phyloP scores from a whole-genome alignment of 2,888 invertebrate species.

The Sarcophaga rosellei region DNA sequence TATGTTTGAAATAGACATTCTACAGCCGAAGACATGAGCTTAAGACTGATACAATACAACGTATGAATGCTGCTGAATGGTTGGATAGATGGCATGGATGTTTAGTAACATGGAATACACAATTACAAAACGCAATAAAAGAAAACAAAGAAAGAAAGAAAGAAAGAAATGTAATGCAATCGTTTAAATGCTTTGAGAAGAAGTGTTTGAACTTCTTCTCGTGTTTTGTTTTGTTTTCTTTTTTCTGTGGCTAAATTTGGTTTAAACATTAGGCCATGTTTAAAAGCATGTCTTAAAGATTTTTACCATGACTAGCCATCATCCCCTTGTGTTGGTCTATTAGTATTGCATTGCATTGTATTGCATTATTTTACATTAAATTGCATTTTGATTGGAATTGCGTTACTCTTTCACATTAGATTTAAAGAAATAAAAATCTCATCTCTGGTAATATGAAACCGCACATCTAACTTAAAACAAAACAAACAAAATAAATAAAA shows the following conservation, averaged over 20 bases:
- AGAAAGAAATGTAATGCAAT: constrained; percentile 55
- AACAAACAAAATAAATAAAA: neutral
- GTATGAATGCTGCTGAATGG: no score
- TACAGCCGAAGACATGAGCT: neutral
- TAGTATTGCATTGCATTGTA: constrained; percentile 21
- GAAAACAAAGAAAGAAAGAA: neutral
- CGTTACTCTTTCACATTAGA: constrained; percentile 60
- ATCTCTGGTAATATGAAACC: constrained; percentile 25
- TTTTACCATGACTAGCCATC: neutral
- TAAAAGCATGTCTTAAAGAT: constrained; percentile 21
- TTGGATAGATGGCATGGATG: no score
- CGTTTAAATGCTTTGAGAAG: constrained; percentile 43
- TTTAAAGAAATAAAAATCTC: constrained; percentile 17
- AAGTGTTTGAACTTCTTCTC: constrained; percentile 26
- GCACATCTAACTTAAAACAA: constrained; percentile 13
- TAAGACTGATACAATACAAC: no score
- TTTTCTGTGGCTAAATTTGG: constrained; percentile 36
- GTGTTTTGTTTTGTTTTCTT: neutral
- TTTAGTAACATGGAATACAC: neutral
- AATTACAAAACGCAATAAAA: constrained; percentile 46
- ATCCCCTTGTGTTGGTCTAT: constrained; percentile 34
- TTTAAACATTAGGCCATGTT: constrained; percentile 37
- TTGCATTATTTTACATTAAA: constrained; percentile 63
- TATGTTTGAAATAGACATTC: neutral
- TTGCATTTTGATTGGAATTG: constrained; percentile 63